Base-by-base conservation (phyloP, 1,140 invertebrate genomes). In the Dolichoris vasculosae region DNA sequence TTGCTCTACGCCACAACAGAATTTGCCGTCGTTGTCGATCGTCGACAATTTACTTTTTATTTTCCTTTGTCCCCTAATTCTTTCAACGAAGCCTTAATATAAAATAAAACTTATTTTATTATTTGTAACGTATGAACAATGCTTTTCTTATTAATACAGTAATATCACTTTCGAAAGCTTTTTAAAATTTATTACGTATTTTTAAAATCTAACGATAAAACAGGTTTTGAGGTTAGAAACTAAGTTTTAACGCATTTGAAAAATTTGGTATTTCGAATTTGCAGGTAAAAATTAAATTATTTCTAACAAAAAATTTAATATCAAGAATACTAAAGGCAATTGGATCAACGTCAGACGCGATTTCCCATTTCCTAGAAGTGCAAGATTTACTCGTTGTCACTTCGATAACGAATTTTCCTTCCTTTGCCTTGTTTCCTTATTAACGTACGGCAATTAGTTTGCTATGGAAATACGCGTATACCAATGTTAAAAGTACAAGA, bases 1-100 rank as follows among this genome's bases (percentile, higher is more conserved):
- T 93, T 93, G 92, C 91, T 93, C 92, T 92, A 92, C 91, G 91
- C 89, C 91, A 91, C 89, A 90, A 92, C 88, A 89, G 90, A 88
- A 87, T 63, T 83, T 79, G 32, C 55, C 75, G 75, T 82, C 48
- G 83, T 77, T 80, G 73, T 85, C 55, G 43, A 86, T 85, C 67
- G 30, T 82, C 64, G 59, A 78, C 59, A 78, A 78, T 83, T 46
- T 64, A 32, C 48, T 40, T 75, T 73, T 87, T 77, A 80, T 87
- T 87, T 85, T 71, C 59, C 30, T 73, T 38, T 77, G 51, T 51
- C 77, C 69, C 43, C 46, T 75, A 73, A 71, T 71, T 30, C 59
- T 35, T 69, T 67, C 69, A 13, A 43, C 40, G 26, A 59, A 40
- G 73, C 48, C 23, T 48, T 85, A 38, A 69, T 83, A 59, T 9